Percentiles rank a stretch among this genome's conserved stretches.
phyloP scores from a whole-genome alignment of 2,113 vertebrate species.

The Charadrius vociferus region DNA sequence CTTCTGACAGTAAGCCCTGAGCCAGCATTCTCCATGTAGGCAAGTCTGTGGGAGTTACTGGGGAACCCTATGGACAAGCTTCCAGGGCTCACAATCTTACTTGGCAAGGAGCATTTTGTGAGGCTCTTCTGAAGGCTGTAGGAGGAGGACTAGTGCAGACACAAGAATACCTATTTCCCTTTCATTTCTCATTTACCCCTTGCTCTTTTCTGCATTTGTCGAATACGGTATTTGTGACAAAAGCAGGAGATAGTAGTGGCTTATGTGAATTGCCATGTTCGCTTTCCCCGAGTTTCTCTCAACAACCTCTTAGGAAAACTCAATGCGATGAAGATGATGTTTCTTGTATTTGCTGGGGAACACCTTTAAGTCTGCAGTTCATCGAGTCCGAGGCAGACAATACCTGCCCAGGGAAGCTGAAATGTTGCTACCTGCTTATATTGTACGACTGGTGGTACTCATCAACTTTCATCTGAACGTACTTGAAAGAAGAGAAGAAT shows the following conservation, averaged over 20 bases:
- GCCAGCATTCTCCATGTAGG: neutral
- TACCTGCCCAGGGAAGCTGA: neutral
- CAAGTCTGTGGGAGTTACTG: neutral
- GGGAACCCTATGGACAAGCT: neutral
- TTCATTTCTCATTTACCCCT: neutral
- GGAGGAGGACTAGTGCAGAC: neutral
- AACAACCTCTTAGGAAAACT: neutral
- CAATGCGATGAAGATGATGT: neutral
- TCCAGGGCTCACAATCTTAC: neutral
- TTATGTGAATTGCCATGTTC: neutral
- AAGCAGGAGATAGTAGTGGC: neutral
- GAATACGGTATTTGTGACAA: neutral
- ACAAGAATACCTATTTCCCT: neutral
- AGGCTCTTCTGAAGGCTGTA: neutral
- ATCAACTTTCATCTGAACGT: neutral
- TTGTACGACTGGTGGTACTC: neutral
- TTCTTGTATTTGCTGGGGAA: neutral
- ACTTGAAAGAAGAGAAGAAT: neutral
- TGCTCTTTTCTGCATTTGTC: neutral
- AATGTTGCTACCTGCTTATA: neutral
- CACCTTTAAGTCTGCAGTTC: neutral
- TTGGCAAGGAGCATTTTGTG: neutral
- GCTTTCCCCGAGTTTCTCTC: neutral
- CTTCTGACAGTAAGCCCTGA: neutral
- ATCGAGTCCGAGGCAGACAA: neutral